Evolutionary conservation across 1,140 invertebrate genomes (phyloP), one percentile per base, ranked within the genome.

Genomic region (Apocrypta bakeri): DNA sequence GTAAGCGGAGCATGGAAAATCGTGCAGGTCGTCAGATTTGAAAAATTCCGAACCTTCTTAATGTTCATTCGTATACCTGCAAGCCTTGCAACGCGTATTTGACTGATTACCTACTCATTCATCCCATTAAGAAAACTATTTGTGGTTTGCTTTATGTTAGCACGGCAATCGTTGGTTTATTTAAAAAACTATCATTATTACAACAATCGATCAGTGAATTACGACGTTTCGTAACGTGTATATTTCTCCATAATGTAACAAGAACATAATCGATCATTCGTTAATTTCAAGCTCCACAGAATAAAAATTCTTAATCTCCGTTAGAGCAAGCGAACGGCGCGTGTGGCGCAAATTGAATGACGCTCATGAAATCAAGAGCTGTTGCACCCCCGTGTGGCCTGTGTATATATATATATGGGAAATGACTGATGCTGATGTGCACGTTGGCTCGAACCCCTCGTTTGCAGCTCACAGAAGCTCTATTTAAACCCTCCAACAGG

Each of bases 401-500:
- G 63, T 64, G 25, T 24, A 24, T 66, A 24, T 48, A 48, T 48
- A 14, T 48, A 9, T 48, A 48, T 17, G 21, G 12, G 48, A 17
- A 12, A 29, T 17, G 69, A 14, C n/a, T 48, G 42, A 12, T 48
- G 42, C 42, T 48, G 42, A 48, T 48, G 42, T 48, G 42, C 42
- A 48, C 48, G 48, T 56, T n/a, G 7, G 14, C 48, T n/a, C 48
- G 48, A 56, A 56, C 71, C 37, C n/a, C 24, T 25, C 71, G 48
- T 42, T 31, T 40, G 37, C 14, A 33, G 42, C n/a, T 56, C 48
- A n/a, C 14, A 56, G 48, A 24, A 17, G 29, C 64, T 12, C 25
- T 68, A 12, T 27, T 68, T 68, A 68, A 27, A 27, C 40, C 69
- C 78, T 33, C 79, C 79, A 73, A 80, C 69, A 80, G 79, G 79